Evolutionary conservation across 2,797 vertebrate genomes (phyloP).

Genomic region (Pseudochirops corinnae): DNA sequence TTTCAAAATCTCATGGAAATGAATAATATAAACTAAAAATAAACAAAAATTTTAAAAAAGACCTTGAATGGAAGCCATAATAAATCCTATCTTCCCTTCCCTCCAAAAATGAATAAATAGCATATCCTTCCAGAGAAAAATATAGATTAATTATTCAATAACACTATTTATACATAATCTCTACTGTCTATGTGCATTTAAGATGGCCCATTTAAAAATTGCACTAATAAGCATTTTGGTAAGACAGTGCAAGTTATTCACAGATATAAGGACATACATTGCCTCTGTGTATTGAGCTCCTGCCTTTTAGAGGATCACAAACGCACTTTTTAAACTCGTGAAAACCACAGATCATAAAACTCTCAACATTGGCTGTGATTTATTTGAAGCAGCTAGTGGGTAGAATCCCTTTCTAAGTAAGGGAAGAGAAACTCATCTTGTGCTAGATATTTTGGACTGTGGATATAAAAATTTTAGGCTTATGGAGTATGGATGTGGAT

Average conservation of each 20-base stretch:
- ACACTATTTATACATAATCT: slow-evolving; percentile 68
- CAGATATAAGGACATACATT: slow-evolving; percentile 51
- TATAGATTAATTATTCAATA: slow-evolving; percentile 73
- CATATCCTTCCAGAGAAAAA: slow-evolving; percentile 64
- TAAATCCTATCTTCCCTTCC: no score
- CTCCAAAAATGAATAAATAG: slow-evolving; percentile 59
- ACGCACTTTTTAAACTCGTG: slow-evolving; percentile 30
- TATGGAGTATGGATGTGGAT: neutral
- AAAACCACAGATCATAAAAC: slow-evolving; percentile 56
- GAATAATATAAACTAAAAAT: no score
- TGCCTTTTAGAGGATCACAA: slow-evolving; percentile 43
- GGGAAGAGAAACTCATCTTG: slow-evolving; percentile 2
- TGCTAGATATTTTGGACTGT: neutral
- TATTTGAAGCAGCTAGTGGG: neutral
- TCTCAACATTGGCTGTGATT: slow-evolving; percentile 38
- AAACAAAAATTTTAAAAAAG: no score
- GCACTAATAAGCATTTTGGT: slow-evolving; percentile 57
- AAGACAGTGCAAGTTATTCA: slow-evolving; percentile 67
- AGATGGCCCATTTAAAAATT: slow-evolving; percentile 60
- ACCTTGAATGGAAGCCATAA: no score
- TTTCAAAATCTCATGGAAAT: no score
- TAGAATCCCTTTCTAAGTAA: neutral
- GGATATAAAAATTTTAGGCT: neutral
- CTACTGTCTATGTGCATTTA: slow-evolving; percentile 62
- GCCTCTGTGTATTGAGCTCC: slow-evolving; percentile 44